Evolutionary conservation across 2,797 vertebrate species (phyloP), one percentile per base, ranked within the genome.

Genomic region (Xenopus petersii): DNA sequence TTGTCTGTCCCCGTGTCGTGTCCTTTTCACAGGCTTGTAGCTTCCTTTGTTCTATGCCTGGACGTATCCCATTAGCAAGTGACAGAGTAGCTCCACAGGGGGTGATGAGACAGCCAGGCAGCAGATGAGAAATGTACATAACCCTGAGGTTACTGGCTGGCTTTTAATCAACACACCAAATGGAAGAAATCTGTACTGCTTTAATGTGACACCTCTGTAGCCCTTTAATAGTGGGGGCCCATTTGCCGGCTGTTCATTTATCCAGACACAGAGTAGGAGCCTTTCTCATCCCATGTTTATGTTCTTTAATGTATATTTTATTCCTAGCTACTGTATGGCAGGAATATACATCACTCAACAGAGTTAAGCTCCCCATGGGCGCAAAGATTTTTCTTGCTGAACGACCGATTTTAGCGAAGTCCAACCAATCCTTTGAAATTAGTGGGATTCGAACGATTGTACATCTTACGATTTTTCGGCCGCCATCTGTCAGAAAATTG

Each of bases 91-190:
- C 63, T 54, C 64, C 64, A 54, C 26, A 6, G 55, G 47, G 42
- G 69, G 47, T 24, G 60, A 64, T 13, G n/a, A 54, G 10, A 26
- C 11, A 56, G 15, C 62, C 9, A 8, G 10, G 55, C 51, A 72
- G 30, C 46, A 72, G 70, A 77, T 67, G 64, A 72, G 51, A 77
- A 47, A 56, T 55, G 6, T 64, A 55, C 58, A 62, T 67, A 63
- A 56, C 64, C 63, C 12, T 6, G 15, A 42, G 58, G 48, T 72
- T 64, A 67, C 36, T 17, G 26, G 11, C 30, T 67, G 70, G 33
- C 49, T 42, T 77, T 63, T 72, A 72, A 72, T 77, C 64, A 72
- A 48, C 17, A 48, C 49, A 48, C 21, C 33, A 67, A 72, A 67
- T 61, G 56, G 59, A 58, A 7, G 62, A 55, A 72, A 56, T 63